A percentile compares a stretch with the other conserved stretches of the same genome.
phyloP scores from a whole-genome alignment of 2,797 vertebrate species.

The Chrosomus eos region DNA sequence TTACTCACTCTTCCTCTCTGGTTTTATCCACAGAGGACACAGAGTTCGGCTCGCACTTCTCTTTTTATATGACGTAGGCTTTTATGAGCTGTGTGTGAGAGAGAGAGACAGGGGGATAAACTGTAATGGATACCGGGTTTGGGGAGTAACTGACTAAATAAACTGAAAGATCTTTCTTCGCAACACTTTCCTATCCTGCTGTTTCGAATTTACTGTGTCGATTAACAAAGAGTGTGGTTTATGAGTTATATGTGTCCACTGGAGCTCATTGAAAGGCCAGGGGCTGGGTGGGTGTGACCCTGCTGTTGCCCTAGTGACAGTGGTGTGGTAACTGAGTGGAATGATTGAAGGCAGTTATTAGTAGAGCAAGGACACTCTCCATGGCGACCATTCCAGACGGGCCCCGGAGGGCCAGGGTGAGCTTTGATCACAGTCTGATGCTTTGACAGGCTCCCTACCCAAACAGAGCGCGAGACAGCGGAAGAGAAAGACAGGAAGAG shows the following conservation, averaged over 20 bases:
- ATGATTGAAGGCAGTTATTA: constrained; percentile 79
- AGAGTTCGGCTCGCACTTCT: neutral
- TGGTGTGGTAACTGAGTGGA: constrained; percentile 66
- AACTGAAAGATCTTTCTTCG: neutral
- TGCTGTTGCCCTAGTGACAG: constrained; percentile 64
- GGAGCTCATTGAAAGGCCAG: constrained; percentile 54
- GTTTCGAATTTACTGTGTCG: neutral
- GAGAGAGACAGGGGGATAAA: neutral
- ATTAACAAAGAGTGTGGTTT: constrained; percentile 50
- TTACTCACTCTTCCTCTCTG: constrained; percentile 31
- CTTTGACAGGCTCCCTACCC: constrained; percentile 61
- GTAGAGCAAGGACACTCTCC: constrained; percentile 71
- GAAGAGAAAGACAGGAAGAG: neutral
- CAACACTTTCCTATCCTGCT: neutral
- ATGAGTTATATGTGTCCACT: constrained; percentile 52
- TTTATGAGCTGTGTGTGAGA: constrained; percentile 23
- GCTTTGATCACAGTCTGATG: constrained; percentile 72
- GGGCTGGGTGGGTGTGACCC: constrained; percentile 59
- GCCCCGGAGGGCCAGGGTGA: constrained; percentile 65
- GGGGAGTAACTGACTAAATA: no score
- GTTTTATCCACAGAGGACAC: constrained; percentile 33
- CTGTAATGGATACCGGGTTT: neutral
- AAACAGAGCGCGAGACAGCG: constrained; percentile 5
- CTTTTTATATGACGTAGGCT: constrained; percentile 11
- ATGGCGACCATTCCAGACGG: constrained; percentile 37